Percentiles rank a stretch among this genome's conserved stretches.
phyloP scores from a whole-genome alignment of 2,888 invertebrate species.

The Idaea straminata region DNA sequence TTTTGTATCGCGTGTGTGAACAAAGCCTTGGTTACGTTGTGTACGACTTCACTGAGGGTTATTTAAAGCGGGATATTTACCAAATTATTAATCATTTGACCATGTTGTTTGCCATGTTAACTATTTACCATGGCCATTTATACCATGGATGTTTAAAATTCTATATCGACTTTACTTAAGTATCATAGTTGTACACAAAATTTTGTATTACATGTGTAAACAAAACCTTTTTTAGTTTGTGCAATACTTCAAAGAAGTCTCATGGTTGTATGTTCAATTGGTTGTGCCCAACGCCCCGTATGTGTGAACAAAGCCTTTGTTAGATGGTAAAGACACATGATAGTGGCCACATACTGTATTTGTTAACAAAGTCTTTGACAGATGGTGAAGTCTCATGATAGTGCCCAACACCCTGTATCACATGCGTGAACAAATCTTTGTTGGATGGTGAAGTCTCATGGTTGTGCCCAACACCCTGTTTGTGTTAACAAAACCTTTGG shows the following conservation, averaged over 20 bases:
- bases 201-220: no score
- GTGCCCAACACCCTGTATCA: not conserved
- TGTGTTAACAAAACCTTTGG: not conserved
- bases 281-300: not conserved
- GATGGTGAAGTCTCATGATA: not conserved
- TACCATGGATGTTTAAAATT: no score
- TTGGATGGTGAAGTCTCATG: not conserved
- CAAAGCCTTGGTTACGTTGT: not conserved
- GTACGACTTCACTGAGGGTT: not conserved
- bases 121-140: no score
- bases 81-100: no score
- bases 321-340: not conserved
- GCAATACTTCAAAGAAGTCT: no score
- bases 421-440: not conserved
- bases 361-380: not conserved
- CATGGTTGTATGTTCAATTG: not conserved
- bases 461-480: not conserved
- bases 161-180: slow-evolving; percentile 53
- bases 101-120: no score
- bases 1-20: not conserved
- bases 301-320: not conserved
- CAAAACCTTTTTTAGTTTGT: not conserved
- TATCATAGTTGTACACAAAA: not conserved
- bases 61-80: no score
- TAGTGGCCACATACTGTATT: no score